phyloP scores from a whole-genome alignment of 2,113 vertebrate species.

The Passer domesticus region DNA sequence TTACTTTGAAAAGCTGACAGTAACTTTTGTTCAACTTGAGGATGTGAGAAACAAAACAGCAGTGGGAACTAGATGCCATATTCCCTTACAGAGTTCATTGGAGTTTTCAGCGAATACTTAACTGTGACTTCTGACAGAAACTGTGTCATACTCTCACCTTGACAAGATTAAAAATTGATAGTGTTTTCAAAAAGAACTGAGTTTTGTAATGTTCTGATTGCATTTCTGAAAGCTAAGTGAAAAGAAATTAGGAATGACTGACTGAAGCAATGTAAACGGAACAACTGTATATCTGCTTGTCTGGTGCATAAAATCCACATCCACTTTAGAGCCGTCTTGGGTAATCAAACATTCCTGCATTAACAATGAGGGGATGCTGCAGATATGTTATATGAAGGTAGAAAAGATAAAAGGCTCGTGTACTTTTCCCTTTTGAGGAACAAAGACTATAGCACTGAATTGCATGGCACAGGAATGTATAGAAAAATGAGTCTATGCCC shows the following conservation, averaged over 20 bases:
- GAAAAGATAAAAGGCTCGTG: background rate
- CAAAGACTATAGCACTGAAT: background rate
- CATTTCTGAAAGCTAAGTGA: conserved; percentile 11
- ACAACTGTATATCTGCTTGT: background rate
- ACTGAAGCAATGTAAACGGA: background rate
- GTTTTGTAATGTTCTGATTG: conserved; percentile 9
- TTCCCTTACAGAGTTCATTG: background rate
- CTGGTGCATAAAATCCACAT: background rate
- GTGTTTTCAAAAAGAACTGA: conserved; percentile 24
- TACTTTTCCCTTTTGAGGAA: background rate
- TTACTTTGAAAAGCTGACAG: background rate
- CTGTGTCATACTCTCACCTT: conserved; percentile 8
- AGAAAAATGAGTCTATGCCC: background rate
- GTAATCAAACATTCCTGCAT: conserved; percentile 25
- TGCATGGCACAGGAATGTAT: background rate
- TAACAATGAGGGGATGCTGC: background rate
- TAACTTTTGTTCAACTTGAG: background rate
- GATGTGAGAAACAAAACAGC: background rate
- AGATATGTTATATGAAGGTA: background rate
- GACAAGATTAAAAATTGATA: conserved; percentile 48
- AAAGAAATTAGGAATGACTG: conserved; percentile 25
- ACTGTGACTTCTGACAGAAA: conserved; percentile 11
- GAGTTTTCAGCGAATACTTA: background rate
- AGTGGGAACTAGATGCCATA: background rate
- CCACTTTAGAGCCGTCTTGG: background rate